Evolutionary conservation across 1,140 invertebrate species (phyloP), one percentile per base, ranked within the genome.

Genomic region (Dendrolimus kikuchii): DNA sequence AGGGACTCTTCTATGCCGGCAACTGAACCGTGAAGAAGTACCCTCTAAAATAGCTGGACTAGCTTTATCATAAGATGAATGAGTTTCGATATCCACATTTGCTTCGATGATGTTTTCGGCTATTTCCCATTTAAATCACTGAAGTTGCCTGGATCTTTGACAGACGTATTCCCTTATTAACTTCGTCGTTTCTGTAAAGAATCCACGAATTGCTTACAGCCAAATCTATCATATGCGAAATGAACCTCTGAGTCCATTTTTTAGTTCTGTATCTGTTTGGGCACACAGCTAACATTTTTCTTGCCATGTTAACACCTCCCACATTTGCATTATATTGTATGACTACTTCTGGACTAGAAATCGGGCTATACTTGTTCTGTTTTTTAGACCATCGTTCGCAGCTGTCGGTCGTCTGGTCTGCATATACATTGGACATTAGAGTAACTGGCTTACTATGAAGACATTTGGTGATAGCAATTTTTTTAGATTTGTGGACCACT

Each of bases 291-390:
- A 57, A 39, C 6, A 54, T 7, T 41, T 51, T 10, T 43, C 48
- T 54, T 5, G 54, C 51, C 3, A 53, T 8, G 9, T 57, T 54
- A 4, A 61, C 59, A 2, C 59, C 51, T 5, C 58, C 53, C 53
- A 55, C 52, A 2, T 54, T 53, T n/a, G 41, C n/a, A 41, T 61
- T 61, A 38, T 61, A 61, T 44, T 6, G 53, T 45, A 5, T 45
- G 23, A 45, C 5, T 5, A 45, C 8, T 5, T 45, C 44, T 7
- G 44, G 44, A 2, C 44, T 45, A 10, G n/a, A 4, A 5, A 45
- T 23, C 23, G 5, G 4, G 4, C 5, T 23, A 45, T 4, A 45
- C 8, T 5, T 5, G 1, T 45, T 45, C 1, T 45, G 5, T 45
- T 45, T 45, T 8, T 45, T 45, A 5, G 4, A 45, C 44, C 44